phyloP scores from a whole-genome alignment of 2,888 invertebrate species.

The Agriopis leucophaearia region DNA sequence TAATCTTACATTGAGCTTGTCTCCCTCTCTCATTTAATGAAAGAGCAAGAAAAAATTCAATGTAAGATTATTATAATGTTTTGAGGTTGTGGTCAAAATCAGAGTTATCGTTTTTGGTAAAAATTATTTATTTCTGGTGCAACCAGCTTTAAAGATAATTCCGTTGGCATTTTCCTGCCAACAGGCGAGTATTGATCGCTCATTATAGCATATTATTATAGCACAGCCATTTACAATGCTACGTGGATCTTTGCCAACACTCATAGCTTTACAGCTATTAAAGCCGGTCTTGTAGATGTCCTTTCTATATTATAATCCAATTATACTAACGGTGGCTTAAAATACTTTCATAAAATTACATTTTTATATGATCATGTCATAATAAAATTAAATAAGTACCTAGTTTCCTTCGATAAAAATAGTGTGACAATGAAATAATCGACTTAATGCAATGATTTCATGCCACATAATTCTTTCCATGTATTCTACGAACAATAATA shows the following conservation, averaged over 20 bases:
- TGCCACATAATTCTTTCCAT: slow-evolving; percentile 49
- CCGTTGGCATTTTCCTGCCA: slow-evolving; percentile 49
- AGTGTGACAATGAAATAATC: slow-evolving; percentile 50
- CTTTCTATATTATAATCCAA: slow-evolving; percentile 54
- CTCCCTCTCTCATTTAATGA: no score
- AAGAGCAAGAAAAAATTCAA: no score
- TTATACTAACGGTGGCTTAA: slow-evolving; percentile 64
- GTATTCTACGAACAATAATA: slow-evolving; percentile 56
- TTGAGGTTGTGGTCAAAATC: slow-evolving; percentile 8
- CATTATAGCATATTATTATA: slow-evolving; percentile 62
- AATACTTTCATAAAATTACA: slow-evolving; percentile 71
- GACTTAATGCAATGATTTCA: slow-evolving; percentile 48
- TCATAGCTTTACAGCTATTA: slow-evolving; percentile 45
- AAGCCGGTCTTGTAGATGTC: slow-evolving; percentile 46
- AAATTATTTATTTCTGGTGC: slow-evolving; percentile 51
- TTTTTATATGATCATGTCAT: slow-evolving; percentile 56
- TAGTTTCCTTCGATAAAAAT: slow-evolving; percentile 56
- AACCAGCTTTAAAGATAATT: slow-evolving; percentile 52
- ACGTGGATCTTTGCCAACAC: slow-evolving; percentile 66
- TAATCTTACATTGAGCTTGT: no score
- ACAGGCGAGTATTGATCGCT: slow-evolving; percentile 55
- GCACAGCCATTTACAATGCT: slow-evolving; percentile 78
- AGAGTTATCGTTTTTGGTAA: slow-evolving; percentile 16
- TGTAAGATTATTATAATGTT: no score
- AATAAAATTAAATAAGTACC: slow-evolving; percentile 54